Evolutionary conservation across 1,140 invertebrate genomes (phyloP), one percentile per base, ranked within the genome.

Genomic region (Dreissena polymorpha): DNA sequence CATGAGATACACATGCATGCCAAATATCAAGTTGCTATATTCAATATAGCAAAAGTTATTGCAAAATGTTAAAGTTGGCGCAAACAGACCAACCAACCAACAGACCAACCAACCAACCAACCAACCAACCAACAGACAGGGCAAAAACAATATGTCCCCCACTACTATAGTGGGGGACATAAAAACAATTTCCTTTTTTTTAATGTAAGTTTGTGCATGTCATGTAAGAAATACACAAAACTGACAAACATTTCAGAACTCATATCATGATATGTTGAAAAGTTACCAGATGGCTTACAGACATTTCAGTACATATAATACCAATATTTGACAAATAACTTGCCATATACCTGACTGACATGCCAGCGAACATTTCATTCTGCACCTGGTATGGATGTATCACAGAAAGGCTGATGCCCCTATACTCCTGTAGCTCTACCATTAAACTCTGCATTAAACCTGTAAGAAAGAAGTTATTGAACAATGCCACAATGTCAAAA

Each of bases 311-410:
- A 57, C 29, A 18, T 7, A 3, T 18, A 50, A 60, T 12, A n/a
- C 25, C n/a, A 65, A 25, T n/a, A 23, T 23, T 27, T n/a, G 10
- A 72, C 14, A 12, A 1, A 29, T 23, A 21, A 77, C 13, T 10
- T 51, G 39, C 6, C 53, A 68, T 16, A 27, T n/a, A 88, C 88
- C 86, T 88, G 51, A 86, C 74, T 21, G 67, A 79, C 49, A 79
- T 82, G 0, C 90, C 89, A 63, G 86, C 85, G 86, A 90, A 90
- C 89, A 90, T 91, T 0, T 79, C 73, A 64, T 89, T 90, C 60
- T 89, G 85, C 2, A 91, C 84, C 10, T 87, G 85, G 60, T 90
- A 91, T 21, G 90, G 90, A 69, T 90, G 86, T 8, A 90, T 65
- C 3, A 73, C 85, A 10, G 90, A 90, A 10, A 86, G 83, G 16